A percentile compares a stretch with the other conserved stretches of the same genome.
Conservation (phyloP, 2,113 vertebrate species). For the Dipodomys merriami region DNA sequence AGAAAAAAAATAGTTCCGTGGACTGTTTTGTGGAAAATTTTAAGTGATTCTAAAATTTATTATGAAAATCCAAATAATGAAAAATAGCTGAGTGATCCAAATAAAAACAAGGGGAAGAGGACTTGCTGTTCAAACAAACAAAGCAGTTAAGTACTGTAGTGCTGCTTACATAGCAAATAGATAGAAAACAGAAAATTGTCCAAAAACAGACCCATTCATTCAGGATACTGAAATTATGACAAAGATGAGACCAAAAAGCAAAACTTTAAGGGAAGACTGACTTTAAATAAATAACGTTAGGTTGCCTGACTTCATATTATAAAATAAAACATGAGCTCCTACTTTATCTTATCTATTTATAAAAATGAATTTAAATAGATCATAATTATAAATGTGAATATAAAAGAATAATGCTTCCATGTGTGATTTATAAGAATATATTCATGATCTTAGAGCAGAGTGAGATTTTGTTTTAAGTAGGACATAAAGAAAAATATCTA, state of each 20-base stretch:
- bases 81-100: neutral
- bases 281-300: neutral
- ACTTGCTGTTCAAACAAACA: neutral
- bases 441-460: neutral
- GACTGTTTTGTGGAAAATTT: neutral
- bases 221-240: neutral
- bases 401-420: slow-evolving; percentile 27
- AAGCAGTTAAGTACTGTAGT: neutral
- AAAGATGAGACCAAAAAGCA: neutral
- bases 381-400: slow-evolving; percentile 42
- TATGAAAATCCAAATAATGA: neutral
- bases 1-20: neutral
- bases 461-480: neutral
- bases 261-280: neutral
- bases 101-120: neutral
- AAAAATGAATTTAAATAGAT: neutral
- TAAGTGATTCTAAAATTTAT: slow-evolving; percentile 8
- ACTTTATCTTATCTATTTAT: neutral
- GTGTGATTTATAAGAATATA: neutral
- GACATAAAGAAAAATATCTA: neutral
- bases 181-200: neutral
- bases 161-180: neutral
- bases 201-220: neutral
- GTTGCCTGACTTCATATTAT: neutral
- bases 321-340: neutral